Conservation (phyloP, 2,888 invertebrate species). For the Tiphia femorata region DNA sequence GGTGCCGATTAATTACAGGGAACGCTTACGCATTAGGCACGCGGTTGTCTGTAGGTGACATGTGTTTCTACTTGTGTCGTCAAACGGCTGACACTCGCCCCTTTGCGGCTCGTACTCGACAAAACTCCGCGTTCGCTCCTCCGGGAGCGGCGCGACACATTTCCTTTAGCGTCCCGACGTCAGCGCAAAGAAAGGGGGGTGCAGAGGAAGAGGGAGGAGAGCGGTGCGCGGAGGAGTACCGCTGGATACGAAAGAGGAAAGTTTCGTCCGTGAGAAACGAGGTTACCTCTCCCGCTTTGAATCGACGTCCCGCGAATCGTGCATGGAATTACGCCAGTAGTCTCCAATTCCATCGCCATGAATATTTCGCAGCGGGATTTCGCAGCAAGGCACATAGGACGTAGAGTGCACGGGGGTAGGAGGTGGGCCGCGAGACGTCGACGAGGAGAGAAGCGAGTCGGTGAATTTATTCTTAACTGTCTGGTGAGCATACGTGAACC, state of each 20-base stretch:
- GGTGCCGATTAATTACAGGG: no score
- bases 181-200: constrained; percentile 25
- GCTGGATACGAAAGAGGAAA: constrained; percentile 24
- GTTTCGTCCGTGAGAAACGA: constrained; percentile 40
- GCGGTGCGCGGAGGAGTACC: no score
- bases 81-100: no score
- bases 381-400: background rate
- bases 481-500: no score
- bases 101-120: constrained; percentile 17
- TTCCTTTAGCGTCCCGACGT: constrained; percentile 27
- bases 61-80: constrained; percentile 15
- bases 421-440: no score
- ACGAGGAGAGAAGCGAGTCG: background rate
- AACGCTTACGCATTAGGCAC: no score
- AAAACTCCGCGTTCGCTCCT: constrained; percentile 19
- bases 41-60: constrained; percentile 12
- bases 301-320: constrained; percentile 36
- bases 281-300: constrained; percentile 42
- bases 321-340: constrained; percentile 37
- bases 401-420: constrained; percentile 17
- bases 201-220: no score
- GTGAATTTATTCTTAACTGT: no score
- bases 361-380: constrained; percentile 40
- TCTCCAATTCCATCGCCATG: constrained; percentile 35
- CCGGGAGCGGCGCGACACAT: constrained; percentile 25